Conservation (phyloP, 2,797 vertebrate species). For the Lacerta viridis region DNA sequence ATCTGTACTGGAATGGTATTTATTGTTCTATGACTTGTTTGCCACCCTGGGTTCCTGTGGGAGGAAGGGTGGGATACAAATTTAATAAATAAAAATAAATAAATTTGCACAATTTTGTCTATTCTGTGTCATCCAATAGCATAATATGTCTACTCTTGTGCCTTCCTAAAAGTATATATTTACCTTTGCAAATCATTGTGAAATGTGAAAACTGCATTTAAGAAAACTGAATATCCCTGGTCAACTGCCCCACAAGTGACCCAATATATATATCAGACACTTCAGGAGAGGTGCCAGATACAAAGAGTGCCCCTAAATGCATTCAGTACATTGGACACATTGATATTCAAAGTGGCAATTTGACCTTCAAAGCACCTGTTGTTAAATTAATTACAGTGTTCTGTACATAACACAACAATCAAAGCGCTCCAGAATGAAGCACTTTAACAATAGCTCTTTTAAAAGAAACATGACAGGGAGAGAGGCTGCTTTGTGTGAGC, state of each 20-base stretch:
- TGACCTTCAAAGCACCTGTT: slow-evolving; percentile 73
- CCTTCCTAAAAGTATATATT: background rate
- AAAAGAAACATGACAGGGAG: slow-evolving; percentile 53
- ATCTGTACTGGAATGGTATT: too few species aligned
- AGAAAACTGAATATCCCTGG: background rate
- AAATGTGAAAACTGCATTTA: background rate
- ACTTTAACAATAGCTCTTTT: slow-evolving; percentile 67
- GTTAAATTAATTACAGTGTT: slow-evolving; percentile 73
- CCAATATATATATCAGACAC: slow-evolving; percentile 37
- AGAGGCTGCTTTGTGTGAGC: slow-evolving; percentile 41
- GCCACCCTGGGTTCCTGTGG: too few species aligned
- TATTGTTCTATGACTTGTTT: too few species aligned
- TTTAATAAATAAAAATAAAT: too few species aligned
- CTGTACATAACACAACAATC: slow-evolving; percentile 63
- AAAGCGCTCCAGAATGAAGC: slow-evolving; percentile 63
- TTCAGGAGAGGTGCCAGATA: slow-evolving; percentile 1
- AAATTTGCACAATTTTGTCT: background rate
- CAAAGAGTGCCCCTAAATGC: background rate
- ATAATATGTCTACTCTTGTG: background rate
- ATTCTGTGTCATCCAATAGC: background rate
- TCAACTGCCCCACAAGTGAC: slow-evolving; percentile 39
- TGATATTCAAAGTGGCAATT: slow-evolving; percentile 56
- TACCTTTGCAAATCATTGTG: background rate
- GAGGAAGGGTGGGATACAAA: too few species aligned
- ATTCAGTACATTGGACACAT: slow-evolving; percentile 54